A percentile compares a stretch with the other conserved stretches of the same genome.
Evolutionary conservation across 2,113 vertebrate species (phyloP).

Genomic region (Pomatostomus ruficeps): DNA sequence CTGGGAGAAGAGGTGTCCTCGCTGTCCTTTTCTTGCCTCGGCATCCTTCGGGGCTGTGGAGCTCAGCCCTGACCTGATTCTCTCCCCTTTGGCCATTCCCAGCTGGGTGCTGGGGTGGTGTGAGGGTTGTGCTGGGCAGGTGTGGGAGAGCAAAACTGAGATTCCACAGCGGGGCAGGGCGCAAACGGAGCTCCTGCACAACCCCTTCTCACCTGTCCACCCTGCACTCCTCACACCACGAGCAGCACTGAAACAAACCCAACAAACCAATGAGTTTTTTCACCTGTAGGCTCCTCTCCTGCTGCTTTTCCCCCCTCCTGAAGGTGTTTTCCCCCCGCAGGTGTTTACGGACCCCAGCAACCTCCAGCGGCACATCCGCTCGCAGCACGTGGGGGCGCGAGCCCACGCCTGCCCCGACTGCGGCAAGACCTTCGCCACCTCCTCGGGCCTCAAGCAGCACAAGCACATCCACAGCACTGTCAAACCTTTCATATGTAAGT

Average conservation of each 20-base stretch:
- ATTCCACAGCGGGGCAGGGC: not conserved
- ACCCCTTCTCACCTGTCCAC: not conserved
- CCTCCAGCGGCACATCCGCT: constrained; percentile 97
- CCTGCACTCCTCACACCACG: fast-evolving
- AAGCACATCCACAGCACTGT: constrained; percentile 99
- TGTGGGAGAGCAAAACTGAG: fast-evolving
- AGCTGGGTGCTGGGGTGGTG: not conserved
- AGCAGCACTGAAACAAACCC: fast-evolving
- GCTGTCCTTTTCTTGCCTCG: not conserved
- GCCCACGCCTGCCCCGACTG: constrained; percentile 98
- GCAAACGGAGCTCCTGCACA: fast-evolving
- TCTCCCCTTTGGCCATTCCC: not conserved
- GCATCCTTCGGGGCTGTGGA: not conserved
- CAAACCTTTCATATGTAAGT: constrained; percentile 99
- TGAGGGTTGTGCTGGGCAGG: not conserved
- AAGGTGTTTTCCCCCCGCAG: constrained; percentile 52
- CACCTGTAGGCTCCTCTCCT: fast-evolving
- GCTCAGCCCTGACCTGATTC: fast-evolving
- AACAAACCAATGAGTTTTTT: fast-evolving
- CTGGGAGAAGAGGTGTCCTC: not conserved
- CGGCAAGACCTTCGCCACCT: constrained; percentile 98
- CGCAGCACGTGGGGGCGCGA: constrained; percentile 93
- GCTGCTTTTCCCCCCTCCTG: no score
- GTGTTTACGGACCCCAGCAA: constrained; percentile 99
- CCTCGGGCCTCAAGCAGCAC: constrained; percentile 98